Evolutionary conservation across 1,140 invertebrate species (phyloP), one percentile per base, ranked within the genome.

Genomic region (Caerostris extrusa): DNA sequence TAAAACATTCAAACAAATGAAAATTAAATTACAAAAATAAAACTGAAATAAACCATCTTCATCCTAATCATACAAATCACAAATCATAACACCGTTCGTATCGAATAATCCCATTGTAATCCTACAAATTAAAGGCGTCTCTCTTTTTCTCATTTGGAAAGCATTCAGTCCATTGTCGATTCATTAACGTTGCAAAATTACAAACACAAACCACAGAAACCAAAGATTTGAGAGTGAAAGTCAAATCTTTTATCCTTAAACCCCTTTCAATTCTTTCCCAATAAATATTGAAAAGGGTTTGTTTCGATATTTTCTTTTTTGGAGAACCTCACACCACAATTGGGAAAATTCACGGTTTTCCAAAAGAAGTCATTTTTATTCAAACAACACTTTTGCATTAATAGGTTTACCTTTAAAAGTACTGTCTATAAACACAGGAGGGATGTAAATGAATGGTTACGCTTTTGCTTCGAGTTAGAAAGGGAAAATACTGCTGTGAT

Each of bases 401-500:
- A 77, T 77, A 50, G 71, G 8, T 77, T 77, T 77, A 77, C 50
- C 71, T 77, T 53, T 53, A 12, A 14, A 53, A 77, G 71, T 50
- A 50, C 19, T 12, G 71, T 77, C 10, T 53, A 34, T 77, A 19
- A 12, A 77, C 34, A 50, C 71, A 12, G 34, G 34, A 1, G 71
- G 71, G 34, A 77, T 50, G 69, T 77, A 77, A 64, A 53, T 5
- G 71, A 77, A 77, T 53, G 34, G 71, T 77, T 53, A 77, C 71
- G 34, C 50, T 8, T 77, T 77, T 53, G 8, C 71, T 50, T 77
- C 34, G 3, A 14, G 12, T 77, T 77, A 8, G 6, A 14, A 77
- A 77, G 50, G 8, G 7, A 77, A 77, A 53, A 34, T 12, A 3
- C 10, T 3, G 69, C 8, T 53, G 10, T 3, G 5, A 53, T 10